Conservation (phyloP, 2,113 vertebrate genomes). For the Varanus salvator region DNA sequence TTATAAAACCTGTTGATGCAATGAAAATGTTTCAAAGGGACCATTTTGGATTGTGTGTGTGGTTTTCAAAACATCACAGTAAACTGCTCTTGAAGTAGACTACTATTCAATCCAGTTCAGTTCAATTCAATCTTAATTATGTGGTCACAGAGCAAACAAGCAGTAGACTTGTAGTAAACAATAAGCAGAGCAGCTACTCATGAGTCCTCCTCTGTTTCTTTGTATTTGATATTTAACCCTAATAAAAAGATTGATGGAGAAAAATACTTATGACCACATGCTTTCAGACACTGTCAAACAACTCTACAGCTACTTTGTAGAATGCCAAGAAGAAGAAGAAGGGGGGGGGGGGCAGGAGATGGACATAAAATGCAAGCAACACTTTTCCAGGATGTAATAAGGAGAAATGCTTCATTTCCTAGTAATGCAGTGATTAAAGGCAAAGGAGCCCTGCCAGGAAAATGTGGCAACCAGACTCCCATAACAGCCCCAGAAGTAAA, state of each 20-base stretch:
- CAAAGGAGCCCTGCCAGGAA: neutral
- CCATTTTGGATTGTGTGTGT: neutral
- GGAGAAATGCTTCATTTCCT: neutral
- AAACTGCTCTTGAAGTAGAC: neutral
- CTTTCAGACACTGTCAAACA: neutral
- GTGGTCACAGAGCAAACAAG: too few species aligned
- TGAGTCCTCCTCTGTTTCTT: neutral
- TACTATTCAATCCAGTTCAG: neutral
- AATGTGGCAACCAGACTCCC: neutral
- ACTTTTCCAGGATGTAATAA: neutral
- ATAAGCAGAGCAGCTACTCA: neutral
- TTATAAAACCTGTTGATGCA: neutral
- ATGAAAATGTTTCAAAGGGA: neutral
- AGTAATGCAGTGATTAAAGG: neutral
- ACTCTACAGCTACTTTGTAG: neutral
- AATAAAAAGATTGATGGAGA: neutral
- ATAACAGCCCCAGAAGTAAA: neutral
- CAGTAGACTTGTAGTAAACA: neutral
- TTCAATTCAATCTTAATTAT: too few species aligned
- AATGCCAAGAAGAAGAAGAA: neutral
- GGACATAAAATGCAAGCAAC: neutral
- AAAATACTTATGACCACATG: neutral
- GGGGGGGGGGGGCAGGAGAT: neutral
- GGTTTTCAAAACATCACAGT: neutral
- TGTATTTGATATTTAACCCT: neutral